Evolutionary conservation across 2,888 invertebrate species (phyloP), one percentile per base, ranked within the genome.

Genomic region (Meliscaeva auricollis): DNA sequence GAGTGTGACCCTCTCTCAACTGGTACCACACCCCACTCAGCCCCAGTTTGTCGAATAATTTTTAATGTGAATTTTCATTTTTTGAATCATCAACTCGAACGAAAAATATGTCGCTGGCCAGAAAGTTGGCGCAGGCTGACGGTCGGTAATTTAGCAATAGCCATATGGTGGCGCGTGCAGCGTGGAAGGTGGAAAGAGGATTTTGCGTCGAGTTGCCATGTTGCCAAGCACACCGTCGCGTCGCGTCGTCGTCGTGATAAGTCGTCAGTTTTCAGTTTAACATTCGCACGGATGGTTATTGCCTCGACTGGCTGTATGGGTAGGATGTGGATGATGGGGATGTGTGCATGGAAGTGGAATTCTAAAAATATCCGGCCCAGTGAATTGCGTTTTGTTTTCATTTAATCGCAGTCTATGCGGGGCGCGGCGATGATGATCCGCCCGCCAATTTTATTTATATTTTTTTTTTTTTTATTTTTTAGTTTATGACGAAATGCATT

Each of bases 281-380:
- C 46, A 20, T 7, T 7, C 44, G 41, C 60, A 41, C 60, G 60
- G 4, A 35, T 38, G 9, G 38, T 52, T 26, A 3, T 48, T 69
- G 9, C 7, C 35, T n/a, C 15, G 20, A 7, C 44, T 20, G 54
- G 9, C 5, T 68, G 13, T 9, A 58, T 38, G 58, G 13, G 26
- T 48, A n/a, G 20, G 58, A 22, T 9, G n/a, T n/a, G 1, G 9
- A 38, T 38, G 9, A 13, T 38, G 38, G 9, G 9, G 38, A 26
- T 62, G 35, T 60, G 66, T 35, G 66, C 66, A 58, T 79, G 66
- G 22, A 62, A 81, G 66, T 60, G 58, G 70, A 81, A 72, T 76
- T 81, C 81, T 81, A 81, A 81, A 81, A 81, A 81, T 81, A 81
- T 38, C 58, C 70, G 58, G 75, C 81, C 76, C 76, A 76, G 66